Base-by-base conservation (phyloP, 2,113 vertebrate genomes). In the Taurulus bubalis region DNA sequence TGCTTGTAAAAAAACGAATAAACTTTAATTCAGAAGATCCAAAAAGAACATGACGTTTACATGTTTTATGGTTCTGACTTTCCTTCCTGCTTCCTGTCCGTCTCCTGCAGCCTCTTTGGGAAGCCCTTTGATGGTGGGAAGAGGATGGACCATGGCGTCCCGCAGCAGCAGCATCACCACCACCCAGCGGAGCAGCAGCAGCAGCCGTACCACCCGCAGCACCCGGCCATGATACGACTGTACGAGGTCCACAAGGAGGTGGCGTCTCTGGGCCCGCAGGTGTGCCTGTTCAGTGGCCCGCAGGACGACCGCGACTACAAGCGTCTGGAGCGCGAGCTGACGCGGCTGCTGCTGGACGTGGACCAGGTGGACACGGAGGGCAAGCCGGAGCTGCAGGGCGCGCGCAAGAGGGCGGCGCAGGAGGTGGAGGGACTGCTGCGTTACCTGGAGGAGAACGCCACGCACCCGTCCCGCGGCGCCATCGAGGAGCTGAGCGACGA, bases 281-380 rank as follows among this genome's bases (percentile, higher is more conserved):
- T 99, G 32, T 88, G 93, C 60, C 90, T 93, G 85, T 99, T 98
- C 94, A 98, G 98, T 1, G 98, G 98, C 8, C 92, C 98, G 73
- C 92, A 97, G 18, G 94, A 93, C 28, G 97, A 99, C 92, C 93
- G 95, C 47, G 96, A 96, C 58, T 99, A 98, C 92, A 97, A 96
- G 93, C 95, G 94, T 0, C 83, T 99, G 86, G 97, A 99, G 94
- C 93, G 97, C 0, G 94, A 94, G 53, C 95, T 99, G 36, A 97
- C 96, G 0, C 96, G 95, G 14, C 96, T 98, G 60, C 96, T 97
- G 53, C 96, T 99, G 91, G 97, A 98, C 83, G 97, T 98, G 59
- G 98, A 99, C 93, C 96, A 96, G 78, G 97, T 99, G 9, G 98
- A 98, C 86, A 97, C 98, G 0, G 98, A 99, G 92, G 97, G 97